Evolutionary conservation across 2,888 invertebrate genomes (phyloP), one percentile per base, ranked within the genome.

Genomic region (Dexiosoma caninum): DNA sequence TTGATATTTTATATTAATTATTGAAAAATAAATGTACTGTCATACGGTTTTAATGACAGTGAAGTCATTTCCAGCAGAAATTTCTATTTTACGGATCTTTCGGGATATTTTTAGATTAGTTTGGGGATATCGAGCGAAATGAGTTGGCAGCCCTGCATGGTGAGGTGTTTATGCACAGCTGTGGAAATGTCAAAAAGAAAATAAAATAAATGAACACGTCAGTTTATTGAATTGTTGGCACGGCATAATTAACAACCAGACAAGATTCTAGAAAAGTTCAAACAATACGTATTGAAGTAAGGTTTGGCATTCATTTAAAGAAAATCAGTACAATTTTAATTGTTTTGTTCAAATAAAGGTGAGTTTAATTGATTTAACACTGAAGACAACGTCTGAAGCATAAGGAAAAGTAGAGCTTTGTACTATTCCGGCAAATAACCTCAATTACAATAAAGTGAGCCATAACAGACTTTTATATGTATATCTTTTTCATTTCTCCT

Each of bases 141-240:
- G n/a, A 27, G 27, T 27, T 27, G 27, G 6, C 6, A 14, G 8
- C 16, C 2, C 14, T 42, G 14, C n/a, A n/a, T n/a, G n/a, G n/a
- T n/a, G n/a, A n/a, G n/a, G n/a, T n/a, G 6, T 27, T 27, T 27
- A 27, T 27, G 14, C 44, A 6, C 71, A 70, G 59, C 60, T 76
- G 71, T 67, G 55, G 49, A 72, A 81, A 77, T 81, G 77, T 72
- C 77, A 77, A 9, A 35, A 42, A 19, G 21, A 4, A 51, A 1
- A 49, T 44, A 19, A 51, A 81, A 59, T 16, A n/a, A 70, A 78
- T 21, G 82, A 83, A 84, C 84, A 84, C 84, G 84, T 84, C 83
- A 84, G 84, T 78, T 83, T 64, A 21, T 74, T 83, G 46, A 64
- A 19, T 67, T 76, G 74, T 53, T 83, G 78, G 78, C 80, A 78